These are phyloP conservation scores for Colistium nudipinnis DNA, from an alignment of 2,113 vertebrate species.

Conservation along the genomic window DNA sequence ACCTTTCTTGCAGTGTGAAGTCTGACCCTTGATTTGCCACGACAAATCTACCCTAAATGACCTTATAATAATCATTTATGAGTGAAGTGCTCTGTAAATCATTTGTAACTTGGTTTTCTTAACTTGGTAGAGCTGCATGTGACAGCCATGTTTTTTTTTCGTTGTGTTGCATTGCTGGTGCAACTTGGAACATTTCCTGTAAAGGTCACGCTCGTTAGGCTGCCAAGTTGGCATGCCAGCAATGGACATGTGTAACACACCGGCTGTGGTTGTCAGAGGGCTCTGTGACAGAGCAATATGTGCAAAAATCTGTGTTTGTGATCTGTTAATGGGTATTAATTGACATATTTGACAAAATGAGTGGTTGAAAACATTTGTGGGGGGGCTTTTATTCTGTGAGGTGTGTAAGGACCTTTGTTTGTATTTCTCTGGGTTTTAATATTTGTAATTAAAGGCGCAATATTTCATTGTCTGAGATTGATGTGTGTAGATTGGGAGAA, in stretches of 20 bases:
- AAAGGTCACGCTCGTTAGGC: constrained; percentile 28
- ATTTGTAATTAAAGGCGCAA: too few relatives aligned
- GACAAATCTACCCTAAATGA: too few relatives aligned
- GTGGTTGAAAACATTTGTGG: too few relatives aligned
- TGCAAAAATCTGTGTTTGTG: background rate
- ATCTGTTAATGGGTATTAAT: too few relatives aligned
- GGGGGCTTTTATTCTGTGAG: too few relatives aligned
- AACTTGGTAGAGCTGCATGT: background rate
- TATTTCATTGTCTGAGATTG: too few relatives aligned
- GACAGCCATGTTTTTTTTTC: background rate
- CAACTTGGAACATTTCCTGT: constrained; percentile 16
- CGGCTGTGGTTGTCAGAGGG: background rate
- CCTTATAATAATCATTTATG: too few relatives aligned
- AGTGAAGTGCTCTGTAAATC: background rate
- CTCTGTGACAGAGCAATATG: background rate
- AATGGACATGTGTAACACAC: background rate
- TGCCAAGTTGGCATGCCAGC: constrained; percentile 15
- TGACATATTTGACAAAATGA: too few relatives aligned
- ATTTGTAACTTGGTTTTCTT: background rate
- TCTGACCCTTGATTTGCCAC: too few relatives aligned
- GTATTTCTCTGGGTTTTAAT: too few relatives aligned
- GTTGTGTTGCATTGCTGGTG: constrained; percentile 11
- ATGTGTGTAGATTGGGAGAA: background rate
- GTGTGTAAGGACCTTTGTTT: too few relatives aligned
- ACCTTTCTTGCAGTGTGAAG: too few relatives aligned